These are phyloP conservation scores for Eulemur rubriventer DNA, from an alignment of 2,797 vertebrate species.

Conservation along the genomic window DNA sequence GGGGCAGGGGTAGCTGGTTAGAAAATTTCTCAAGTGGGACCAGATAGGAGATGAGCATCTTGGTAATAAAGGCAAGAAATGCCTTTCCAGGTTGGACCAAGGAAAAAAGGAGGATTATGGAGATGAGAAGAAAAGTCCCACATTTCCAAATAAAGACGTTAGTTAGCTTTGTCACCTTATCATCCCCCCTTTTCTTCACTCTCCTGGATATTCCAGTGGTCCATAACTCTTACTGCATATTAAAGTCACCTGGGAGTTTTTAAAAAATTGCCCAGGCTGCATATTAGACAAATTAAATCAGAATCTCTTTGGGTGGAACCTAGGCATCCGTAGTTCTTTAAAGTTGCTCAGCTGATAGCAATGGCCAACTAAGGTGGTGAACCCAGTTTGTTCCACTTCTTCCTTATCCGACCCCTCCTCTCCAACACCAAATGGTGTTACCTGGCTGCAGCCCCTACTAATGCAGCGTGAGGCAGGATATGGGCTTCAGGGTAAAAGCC, in stretches of 20 bases:
- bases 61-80: background rate
- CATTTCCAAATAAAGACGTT: background rate
- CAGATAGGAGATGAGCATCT: background rate
- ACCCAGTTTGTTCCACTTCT: background rate
- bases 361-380: background rate
- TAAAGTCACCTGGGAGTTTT: background rate
- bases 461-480: background rate
- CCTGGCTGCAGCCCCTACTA: background rate
- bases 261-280: background rate
- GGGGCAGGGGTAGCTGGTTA: background rate
- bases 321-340: background rate
- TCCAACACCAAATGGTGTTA: background rate
- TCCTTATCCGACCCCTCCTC: background rate
- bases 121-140: background rate
- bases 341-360: background rate
- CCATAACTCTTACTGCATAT: background rate
- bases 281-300: background rate
- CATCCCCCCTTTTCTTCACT: background rate
- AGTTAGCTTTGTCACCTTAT: background rate
- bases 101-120: background rate
- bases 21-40: background rate
- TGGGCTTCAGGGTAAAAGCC: background rate
- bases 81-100: background rate
- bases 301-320: background rate
- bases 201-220: too few species aligned